Evolutionary conservation across 2,888 invertebrate genomes (phyloP).

Genomic region (Rutpela maculata): DNA sequence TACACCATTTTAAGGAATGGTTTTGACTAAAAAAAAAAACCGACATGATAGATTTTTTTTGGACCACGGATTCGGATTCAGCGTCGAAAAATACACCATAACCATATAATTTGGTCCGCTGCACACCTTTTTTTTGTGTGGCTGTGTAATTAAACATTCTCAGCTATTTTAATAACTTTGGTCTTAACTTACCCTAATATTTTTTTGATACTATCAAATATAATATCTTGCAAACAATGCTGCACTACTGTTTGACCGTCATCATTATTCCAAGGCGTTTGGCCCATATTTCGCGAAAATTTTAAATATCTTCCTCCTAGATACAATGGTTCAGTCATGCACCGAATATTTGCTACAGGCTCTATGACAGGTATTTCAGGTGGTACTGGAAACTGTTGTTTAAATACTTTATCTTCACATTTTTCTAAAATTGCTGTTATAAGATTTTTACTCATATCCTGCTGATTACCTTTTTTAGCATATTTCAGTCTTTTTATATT

Average conservation of each 20-base stretch:
- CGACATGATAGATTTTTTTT: too few relatives aligned
- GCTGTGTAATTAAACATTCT: too few relatives aligned
- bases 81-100: too few relatives aligned
- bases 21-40: too few relatives aligned
- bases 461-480: conserved; percentile 74
- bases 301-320: conserved; percentile 89
- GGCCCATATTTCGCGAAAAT: conserved; percentile 88
- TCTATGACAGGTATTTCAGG: conserved; percentile 73
- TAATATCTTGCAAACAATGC: conserved; percentile 93
- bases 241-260: conserved; percentile 87
- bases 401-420: conserved; percentile 75
- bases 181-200: conserved; percentile 76
- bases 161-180: too few relatives aligned
- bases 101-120: too few relatives aligned
- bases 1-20: too few relatives aligned
- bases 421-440: conserved; percentile 77
- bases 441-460: conserved; percentile 80
- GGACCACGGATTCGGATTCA: too few relatives aligned
- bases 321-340: conserved; percentile 79
- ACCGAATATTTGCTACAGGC: conserved; percentile 75
- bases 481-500: conserved; percentile 61
- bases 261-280: conserved; percentile 95
- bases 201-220: conserved; percentile 81
- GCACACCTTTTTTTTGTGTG: too few relatives aligned
- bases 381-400: conserved; percentile 75